Evolutionary conservation across 2,113 vertebrate genomes (phyloP).

Genomic region (Sorex fumeus): DNA sequence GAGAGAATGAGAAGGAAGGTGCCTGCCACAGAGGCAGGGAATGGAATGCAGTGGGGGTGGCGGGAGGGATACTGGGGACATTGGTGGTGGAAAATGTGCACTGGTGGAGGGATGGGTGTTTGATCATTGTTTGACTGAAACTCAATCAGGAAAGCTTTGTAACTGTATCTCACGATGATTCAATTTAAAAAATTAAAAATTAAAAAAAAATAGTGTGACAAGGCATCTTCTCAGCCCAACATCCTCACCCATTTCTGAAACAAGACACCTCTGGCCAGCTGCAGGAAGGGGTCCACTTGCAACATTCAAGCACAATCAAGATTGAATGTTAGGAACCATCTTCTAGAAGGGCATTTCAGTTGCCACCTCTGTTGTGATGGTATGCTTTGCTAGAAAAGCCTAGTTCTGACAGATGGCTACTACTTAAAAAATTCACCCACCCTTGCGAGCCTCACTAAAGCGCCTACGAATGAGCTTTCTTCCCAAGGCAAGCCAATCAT

Average conservation of each 20-base stretch:
- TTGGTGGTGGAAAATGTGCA: too few species aligned
- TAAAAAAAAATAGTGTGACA: too few species aligned
- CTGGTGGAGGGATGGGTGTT: too few species aligned
- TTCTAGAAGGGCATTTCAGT: conserved; percentile 47
- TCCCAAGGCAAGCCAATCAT: neutral
- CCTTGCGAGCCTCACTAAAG: neutral
- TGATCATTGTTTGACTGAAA: too few species aligned
- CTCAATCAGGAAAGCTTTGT: too few species aligned
- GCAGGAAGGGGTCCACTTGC: neutral
- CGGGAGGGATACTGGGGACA: too few species aligned
- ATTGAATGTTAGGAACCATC: neutral
- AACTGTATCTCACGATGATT: too few species aligned
- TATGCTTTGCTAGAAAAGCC: neutral
- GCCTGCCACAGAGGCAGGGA: too few species aligned
- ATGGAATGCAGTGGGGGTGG: too few species aligned
- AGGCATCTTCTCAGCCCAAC: too few species aligned
- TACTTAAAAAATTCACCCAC: conserved; percentile 53
- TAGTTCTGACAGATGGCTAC: conserved; percentile 14
- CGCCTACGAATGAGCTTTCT: neutral
- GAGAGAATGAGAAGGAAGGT: too few species aligned
- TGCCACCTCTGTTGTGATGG: conserved; percentile 19
- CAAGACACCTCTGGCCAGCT: neutral
- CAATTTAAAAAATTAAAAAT: too few species aligned
- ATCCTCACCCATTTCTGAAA: neutral
- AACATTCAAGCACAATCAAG: neutral